Conservation (phyloP, 1,140 invertebrate species). For the Zophobas atratus region DNA sequence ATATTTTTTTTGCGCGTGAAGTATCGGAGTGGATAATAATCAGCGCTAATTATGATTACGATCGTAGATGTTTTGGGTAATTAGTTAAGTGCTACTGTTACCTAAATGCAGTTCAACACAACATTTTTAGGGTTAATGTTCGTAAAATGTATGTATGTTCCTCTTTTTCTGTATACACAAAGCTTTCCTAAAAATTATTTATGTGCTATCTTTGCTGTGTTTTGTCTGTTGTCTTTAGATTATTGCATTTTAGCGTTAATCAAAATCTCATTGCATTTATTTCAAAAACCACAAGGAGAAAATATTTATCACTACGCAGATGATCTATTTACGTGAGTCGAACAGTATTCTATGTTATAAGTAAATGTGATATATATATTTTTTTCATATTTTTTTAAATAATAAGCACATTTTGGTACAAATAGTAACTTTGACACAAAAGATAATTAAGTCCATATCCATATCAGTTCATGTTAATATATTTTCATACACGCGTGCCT, state of each 20-base stretch:
- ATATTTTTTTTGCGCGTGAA: slow-evolving; percentile 37
- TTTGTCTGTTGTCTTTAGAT: slow-evolving; percentile 42
- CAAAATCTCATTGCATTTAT: slow-evolving; percentile 36
- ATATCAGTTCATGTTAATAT: slow-evolving; percentile 52
- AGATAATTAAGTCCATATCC: not conserved
- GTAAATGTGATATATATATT: slow-evolving; percentile 30
- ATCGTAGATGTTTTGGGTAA: slow-evolving; percentile 45
- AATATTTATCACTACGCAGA: slow-evolving; percentile 57
- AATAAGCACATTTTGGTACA: too few species aligned
- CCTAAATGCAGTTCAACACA: slow-evolving; percentile 48
- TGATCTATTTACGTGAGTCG: not conserved
- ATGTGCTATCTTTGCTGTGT: slow-evolving; percentile 45
- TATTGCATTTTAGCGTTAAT: slow-evolving; percentile 19
- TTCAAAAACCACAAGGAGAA: slow-evolving; percentile 43
- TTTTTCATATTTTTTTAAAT: slow-evolving; percentile 12
- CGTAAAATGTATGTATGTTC: slow-evolving; percentile 49
- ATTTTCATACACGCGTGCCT: slow-evolving; percentile 57
- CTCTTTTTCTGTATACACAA: slow-evolving; percentile 46
- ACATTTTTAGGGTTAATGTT: slow-evolving; percentile 48
- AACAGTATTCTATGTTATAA: slow-evolving; percentile 43
- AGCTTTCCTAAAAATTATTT: slow-evolving; percentile 46
- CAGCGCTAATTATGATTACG: slow-evolving; percentile 31
- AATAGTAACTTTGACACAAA: too few species aligned
- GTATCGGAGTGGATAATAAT: slow-evolving; percentile 38
- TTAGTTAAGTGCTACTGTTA: slow-evolving; percentile 49